A percentile compares a stretch with the other conserved stretches of the same genome.
Conservation (phyloP, 2,797 vertebrate genomes). For the Iguana delicatissima region DNA sequence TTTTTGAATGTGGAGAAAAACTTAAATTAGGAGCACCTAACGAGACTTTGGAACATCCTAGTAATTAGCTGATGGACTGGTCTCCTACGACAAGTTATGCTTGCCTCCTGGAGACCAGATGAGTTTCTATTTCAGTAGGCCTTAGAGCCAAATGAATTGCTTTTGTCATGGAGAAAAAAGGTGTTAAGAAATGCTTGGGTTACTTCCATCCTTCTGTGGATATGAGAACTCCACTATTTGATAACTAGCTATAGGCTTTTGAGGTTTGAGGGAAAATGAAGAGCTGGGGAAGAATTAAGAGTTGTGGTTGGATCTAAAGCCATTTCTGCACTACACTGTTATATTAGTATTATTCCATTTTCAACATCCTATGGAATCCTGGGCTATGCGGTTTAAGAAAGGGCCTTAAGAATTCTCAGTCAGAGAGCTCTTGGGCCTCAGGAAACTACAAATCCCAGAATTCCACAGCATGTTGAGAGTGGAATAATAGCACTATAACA, state of each 20-base stretch:
- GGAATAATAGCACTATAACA: too few relatives aligned
- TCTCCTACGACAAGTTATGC: neutral
- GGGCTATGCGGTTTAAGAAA: too few relatives aligned
- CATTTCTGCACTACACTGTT: too few relatives aligned
- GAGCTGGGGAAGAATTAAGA: too few relatives aligned
- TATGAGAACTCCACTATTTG: too few relatives aligned
- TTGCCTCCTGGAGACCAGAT: neutral
- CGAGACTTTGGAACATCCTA: slow-evolving; percentile 39
- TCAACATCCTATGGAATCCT: too few relatives aligned
- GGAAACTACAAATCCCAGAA: too few relatives aligned
- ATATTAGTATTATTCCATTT: too few relatives aligned
- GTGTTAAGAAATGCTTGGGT: neutral
- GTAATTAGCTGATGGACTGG: neutral
- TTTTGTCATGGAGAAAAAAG: neutral
- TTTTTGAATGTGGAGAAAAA: slow-evolving; percentile 60
- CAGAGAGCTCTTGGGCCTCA: too few relatives aligned
- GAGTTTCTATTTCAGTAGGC: neutral
- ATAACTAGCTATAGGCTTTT: neutral
- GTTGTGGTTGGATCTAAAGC: too few relatives aligned
- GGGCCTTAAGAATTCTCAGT: too few relatives aligned
- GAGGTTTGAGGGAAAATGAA: neutral
- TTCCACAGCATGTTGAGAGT: too few relatives aligned
- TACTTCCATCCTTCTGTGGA: neutral
- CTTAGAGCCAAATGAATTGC: neutral
- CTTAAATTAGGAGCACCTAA: slow-evolving; percentile 62